phyloP scores from a whole-genome alignment of 2,888 invertebrate genomes.

The Cantharis rufa region DNA sequence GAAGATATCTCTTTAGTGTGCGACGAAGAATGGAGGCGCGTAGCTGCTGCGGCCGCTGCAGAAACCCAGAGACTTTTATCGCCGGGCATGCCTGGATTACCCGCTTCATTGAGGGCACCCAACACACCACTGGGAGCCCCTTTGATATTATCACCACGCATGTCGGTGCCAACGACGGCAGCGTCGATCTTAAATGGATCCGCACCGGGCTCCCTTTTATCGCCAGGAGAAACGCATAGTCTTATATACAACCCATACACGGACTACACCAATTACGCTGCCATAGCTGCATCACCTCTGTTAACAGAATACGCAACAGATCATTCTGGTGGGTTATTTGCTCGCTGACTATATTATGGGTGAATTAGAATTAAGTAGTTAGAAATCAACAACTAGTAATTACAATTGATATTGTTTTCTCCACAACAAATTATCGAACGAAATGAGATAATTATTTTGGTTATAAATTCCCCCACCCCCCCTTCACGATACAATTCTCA shows the following conservation, averaged over 20 bases:
- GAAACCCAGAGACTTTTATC: slow-evolving; percentile 78
- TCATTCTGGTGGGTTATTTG: slow-evolving; percentile 95
- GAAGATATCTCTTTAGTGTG: slow-evolving; percentile 63
- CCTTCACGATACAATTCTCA: not conserved
- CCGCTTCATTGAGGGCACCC: slow-evolving; percentile 65
- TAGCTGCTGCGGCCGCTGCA: slow-evolving; percentile 76
- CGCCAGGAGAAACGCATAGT: slow-evolving; percentile 75
- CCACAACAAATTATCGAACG: not conserved
- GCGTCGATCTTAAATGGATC: slow-evolving; percentile 68
- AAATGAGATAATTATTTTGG: not conserved
- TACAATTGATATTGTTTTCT: slow-evolving; percentile 7
- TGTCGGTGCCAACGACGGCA: slow-evolving; percentile 80
- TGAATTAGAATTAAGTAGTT: slow-evolving; percentile 29
- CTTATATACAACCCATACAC: slow-evolving; percentile 88
- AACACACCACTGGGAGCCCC: slow-evolving; percentile 88
- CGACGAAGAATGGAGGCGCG: slow-evolving; percentile 83
- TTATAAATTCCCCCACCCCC: not conserved
- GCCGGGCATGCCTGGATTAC: slow-evolving; percentile 66
- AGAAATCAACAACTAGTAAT: slow-evolving; percentile 21
- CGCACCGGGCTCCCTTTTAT: slow-evolving; percentile 68
- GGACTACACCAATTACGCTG: slow-evolving; percentile 89
- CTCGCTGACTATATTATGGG: slow-evolving; percentile 64
- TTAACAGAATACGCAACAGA: slow-evolving; percentile 85
- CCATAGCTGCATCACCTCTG: slow-evolving; percentile 78
- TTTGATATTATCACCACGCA: slow-evolving; percentile 87